These are phyloP conservation scores for Nyleta sp. DNA, from an alignment of 2,888 invertebrate genomes.

Conservation along the genomic window DNA sequence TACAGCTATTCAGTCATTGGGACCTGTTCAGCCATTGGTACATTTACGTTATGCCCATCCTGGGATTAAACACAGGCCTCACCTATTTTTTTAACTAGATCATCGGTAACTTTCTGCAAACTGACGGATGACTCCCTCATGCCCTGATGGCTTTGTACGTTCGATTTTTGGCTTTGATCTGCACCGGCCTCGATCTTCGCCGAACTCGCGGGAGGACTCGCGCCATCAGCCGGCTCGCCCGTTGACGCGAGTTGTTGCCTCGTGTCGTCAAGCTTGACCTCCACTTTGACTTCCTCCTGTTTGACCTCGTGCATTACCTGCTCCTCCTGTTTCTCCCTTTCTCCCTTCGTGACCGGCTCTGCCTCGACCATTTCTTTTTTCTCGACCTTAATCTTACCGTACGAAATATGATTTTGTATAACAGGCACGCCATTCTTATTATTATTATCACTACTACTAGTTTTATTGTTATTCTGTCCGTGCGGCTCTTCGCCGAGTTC, in stretches of 20 bases:
- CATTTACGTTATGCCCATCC: no score
- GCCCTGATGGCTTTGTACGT: constrained; percentile 75
- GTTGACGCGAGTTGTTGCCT: constrained; percentile 67
- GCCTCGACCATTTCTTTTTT: constrained; percentile 31
- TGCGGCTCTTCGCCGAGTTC: constrained; percentile 73
- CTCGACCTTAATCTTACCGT: constrained; percentile 72
- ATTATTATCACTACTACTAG: constrained; percentile 68
- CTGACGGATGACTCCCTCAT: constrained; percentile 71
- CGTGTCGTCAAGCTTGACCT: constrained; percentile 69
- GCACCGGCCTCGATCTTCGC: constrained; percentile 57
- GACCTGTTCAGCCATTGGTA: no score
- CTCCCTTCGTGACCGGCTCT: constrained; percentile 2
- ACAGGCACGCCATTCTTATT: constrained; percentile 78
- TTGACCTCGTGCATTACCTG: no score
- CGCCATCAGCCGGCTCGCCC: not conserved
- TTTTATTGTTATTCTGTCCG: constrained; percentile 73
- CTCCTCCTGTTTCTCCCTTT: constrained; percentile 25
- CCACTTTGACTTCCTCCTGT: constrained; percentile 53
- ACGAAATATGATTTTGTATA: constrained; percentile 77
- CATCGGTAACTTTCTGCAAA: constrained; percentile 74
- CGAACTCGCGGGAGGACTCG: constrained; percentile 11
- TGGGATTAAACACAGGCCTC: no score
- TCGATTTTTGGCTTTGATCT: constrained; percentile 77
- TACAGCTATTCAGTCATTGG: no score
- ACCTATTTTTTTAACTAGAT: constrained; percentile 76